Percentiles rank a stretch among this genome's conserved stretches.
These are phyloP conservation scores for Steinernema feltiae DNA, from an alignment of 1,140 invertebrate species.

Conservation along the genomic window DNA sequence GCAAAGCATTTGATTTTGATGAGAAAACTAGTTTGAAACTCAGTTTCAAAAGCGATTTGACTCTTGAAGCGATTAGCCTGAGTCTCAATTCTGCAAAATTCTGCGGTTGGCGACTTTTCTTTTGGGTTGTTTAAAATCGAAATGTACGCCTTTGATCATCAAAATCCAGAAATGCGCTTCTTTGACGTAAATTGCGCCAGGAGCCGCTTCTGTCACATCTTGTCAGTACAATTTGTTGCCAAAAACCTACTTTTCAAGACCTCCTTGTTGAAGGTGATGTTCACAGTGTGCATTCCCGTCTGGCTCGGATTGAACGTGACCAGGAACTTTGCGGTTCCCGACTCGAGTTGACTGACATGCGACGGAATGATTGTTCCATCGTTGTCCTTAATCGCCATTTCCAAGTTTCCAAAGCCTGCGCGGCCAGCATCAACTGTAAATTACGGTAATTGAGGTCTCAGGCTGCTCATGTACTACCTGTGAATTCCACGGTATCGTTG, in stretches of 20 bases:
- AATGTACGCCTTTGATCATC: too few relatives aligned
- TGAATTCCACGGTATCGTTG: conserved; percentile 58
- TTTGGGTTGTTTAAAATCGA: too few relatives aligned
- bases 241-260: conserved; percentile 57
- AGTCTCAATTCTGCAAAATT: too few relatives aligned
- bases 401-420: conserved; percentile 62
- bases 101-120: too few relatives aligned
- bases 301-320: conserved; percentile 60
- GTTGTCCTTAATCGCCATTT: conserved; percentile 59
- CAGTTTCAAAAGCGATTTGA: too few relatives aligned
- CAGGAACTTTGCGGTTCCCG: conserved; percentile 58
- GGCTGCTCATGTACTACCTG: conserved; percentile 30
- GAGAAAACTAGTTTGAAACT: too few relatives aligned
- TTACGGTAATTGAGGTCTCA: neutral
- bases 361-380: conserved; percentile 54
- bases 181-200: too few relatives aligned
- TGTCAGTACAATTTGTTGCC: too few relatives aligned
- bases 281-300: conserved; percentile 57
- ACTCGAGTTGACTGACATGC: conserved; percentile 53
- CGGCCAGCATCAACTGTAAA: conserved; percentile 60
- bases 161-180: too few relatives aligned
- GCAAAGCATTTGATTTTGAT: too few relatives aligned
- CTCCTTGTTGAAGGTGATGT: conserved; percentile 61
- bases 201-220: too few relatives aligned
- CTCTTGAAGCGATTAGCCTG: too few relatives aligned